Percentiles rank a stretch among this genome's conserved stretches.
Conservation (phyloP, 2,888 invertebrate genomes). For the Drymonia ruficornis region DNA sequence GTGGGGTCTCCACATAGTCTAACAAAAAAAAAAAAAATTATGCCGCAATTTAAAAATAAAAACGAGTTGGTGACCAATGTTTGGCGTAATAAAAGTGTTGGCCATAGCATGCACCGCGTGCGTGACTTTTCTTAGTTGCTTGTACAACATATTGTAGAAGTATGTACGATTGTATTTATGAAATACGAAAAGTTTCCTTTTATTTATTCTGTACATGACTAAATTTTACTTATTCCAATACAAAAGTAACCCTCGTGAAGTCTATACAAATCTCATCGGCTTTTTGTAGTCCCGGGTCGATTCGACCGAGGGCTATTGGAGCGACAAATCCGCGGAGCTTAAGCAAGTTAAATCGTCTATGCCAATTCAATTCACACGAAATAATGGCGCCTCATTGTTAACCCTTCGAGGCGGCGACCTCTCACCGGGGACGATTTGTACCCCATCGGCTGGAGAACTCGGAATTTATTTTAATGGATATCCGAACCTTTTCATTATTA, state of each 20-base stretch:
- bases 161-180: too few species aligned
- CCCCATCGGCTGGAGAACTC: constrained; percentile 37
- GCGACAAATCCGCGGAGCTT: constrained; percentile 55
- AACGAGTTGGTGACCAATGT: too few species aligned
- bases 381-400: constrained; percentile 62
- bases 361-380: constrained; percentile 64
- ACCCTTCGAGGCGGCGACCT: constrained; percentile 44
- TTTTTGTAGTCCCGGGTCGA: constrained; percentile 46
- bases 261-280: constrained; percentile 47
- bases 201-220: background rate
- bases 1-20: too few species aligned
- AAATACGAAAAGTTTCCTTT: background rate
- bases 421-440: constrained; percentile 40
- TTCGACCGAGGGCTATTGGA: constrained; percentile 41
- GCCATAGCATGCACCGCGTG: too few species aligned
- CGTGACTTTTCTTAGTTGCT: too few species aligned
- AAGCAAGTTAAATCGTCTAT: constrained; percentile 68
- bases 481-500: constrained; percentile 4
- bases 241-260: constrained; percentile 44
- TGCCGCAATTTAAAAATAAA: too few species aligned
- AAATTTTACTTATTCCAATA: constrained; percentile 28
- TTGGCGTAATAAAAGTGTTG: too few species aligned
- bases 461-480: constrained; percentile 40
- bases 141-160: too few species aligned
- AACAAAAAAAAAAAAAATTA: too few species aligned